A percentile compares a stretch with the other conserved stretches of the same genome.
Evolutionary conservation across 2,113 vertebrate genomes (phyloP).

Genomic region (Hoplias malabaricus): DNA sequence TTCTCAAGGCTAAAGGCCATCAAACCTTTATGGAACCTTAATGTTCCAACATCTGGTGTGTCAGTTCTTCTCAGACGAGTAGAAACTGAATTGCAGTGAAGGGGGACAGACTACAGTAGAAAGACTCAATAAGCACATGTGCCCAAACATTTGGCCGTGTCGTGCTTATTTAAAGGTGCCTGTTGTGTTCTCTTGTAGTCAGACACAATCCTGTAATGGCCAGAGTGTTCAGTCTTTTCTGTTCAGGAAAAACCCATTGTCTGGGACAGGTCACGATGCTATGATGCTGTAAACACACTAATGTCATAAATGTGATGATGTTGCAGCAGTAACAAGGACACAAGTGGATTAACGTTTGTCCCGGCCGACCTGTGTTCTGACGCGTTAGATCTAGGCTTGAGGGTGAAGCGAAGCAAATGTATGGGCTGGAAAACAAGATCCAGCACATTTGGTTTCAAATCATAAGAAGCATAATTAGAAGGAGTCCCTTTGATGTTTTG

Average conservation of each 20-base stretch:
- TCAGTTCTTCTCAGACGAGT: too few species aligned
- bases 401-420: constrained; percentile 12
- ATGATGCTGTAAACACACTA: constrained; percentile 7
- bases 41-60: too few species aligned
- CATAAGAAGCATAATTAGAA: constrained; percentile 9
- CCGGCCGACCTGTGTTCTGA: constrained; percentile 7
- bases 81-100: too few species aligned
- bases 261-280: constrained; percentile 16
- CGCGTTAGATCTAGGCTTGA: not conserved
- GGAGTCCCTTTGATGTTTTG: constrained; percentile 38
- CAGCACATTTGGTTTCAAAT: constrained; percentile 1
- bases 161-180: not conserved
- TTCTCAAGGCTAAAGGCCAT: too few species aligned
- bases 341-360: constrained; percentile 31
- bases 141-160: too few species aligned
- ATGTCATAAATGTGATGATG: constrained; percentile 14
- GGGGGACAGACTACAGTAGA: too few species aligned
- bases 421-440: not conserved
- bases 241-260: not conserved
- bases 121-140: too few species aligned
- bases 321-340: not conserved
- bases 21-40: too few species aligned
- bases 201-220: not conserved
- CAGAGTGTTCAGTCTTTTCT: not conserved
- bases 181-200: not conserved